Evolutionary conservation across 2,113 vertebrate genomes (phyloP).

Genomic region (Ploceus nigricollis): DNA sequence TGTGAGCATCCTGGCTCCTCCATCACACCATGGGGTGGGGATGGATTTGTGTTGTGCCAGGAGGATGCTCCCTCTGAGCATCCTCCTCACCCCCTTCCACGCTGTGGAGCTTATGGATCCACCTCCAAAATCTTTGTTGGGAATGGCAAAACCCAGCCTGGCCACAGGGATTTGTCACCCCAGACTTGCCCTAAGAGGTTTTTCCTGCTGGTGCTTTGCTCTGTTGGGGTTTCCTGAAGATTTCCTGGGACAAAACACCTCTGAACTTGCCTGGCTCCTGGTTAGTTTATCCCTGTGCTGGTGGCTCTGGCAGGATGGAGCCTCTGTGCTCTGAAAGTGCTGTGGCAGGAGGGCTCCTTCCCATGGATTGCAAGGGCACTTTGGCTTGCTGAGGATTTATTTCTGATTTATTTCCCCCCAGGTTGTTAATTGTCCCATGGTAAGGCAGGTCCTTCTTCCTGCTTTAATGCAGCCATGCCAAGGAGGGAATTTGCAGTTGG

Average conservation of each 20-base stretch:
- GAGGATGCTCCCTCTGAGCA: slow-evolving; percentile 40
- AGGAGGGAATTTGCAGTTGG: not conserved
- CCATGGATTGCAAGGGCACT: not conserved
- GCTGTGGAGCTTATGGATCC: not conserved
- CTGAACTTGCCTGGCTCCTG: not conserved
- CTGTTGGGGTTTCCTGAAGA: not conserved
- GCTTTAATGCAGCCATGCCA: not conserved
- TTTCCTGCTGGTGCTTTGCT: not conserved
- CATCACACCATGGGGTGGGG: not conserved
- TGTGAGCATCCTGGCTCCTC: not conserved
- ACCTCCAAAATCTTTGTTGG: not conserved
- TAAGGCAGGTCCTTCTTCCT: not conserved
- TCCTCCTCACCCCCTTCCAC: not conserved
- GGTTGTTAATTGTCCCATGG: not conserved
- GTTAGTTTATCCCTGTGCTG: not conserved
- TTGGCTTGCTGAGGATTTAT: not conserved
- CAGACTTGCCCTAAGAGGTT: not conserved
- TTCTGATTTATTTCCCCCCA: not conserved
- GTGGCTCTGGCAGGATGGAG: not conserved
- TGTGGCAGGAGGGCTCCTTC: not conserved
- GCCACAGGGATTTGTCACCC: not conserved
- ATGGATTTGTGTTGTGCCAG: not conserved
- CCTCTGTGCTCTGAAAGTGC: not conserved
- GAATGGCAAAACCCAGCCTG: not conserved
- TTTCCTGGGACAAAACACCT: not conserved